Percentiles rank a stretch among this genome's conserved stretches.
Evolutionary conservation across 2,888 invertebrate genomes (phyloP).

Genomic region (Azorinus chamasolen): DNA sequence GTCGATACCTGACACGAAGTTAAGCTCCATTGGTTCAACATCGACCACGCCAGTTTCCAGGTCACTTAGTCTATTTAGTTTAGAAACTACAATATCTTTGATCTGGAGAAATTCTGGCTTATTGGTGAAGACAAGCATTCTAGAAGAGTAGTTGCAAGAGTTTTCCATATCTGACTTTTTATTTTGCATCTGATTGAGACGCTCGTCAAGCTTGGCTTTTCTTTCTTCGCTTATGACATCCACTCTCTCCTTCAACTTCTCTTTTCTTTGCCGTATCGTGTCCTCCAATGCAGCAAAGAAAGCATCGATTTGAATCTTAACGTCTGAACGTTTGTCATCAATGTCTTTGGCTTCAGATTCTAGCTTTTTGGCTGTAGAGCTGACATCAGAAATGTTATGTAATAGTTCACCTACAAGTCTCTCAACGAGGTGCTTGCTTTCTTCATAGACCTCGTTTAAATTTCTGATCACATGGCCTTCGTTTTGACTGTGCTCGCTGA

Average conservation of each 20-base stretch:
- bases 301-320: slow-evolving; percentile 60
- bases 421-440: slow-evolving; percentile 65
- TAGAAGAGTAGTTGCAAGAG: slow-evolving; percentile 66
- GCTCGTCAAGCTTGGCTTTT: slow-evolving; percentile 47
- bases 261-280: slow-evolving; percentile 55
- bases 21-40: slow-evolving; percentile 50
- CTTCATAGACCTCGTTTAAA: slow-evolving; percentile 66
- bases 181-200: slow-evolving; percentile 47
- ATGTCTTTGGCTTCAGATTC: slow-evolving; percentile 52
- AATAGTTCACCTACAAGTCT: slow-evolving; percentile 66
- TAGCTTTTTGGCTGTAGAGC: slow-evolving; percentile 59
- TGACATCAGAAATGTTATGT: slow-evolving; percentile 61
- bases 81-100: slow-evolving; percentile 53
- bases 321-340: slow-evolving; percentile 51
- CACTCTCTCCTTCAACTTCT: slow-evolving; percentile 64
- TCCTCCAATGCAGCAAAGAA: slow-evolving; percentile 61
- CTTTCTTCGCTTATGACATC: slow-evolving; percentile 62
- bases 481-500: slow-evolving; percentile 65
- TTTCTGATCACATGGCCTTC: slow-evolving; percentile 67
- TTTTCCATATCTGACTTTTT: slow-evolving; percentile 63
- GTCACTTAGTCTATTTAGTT: slow-evolving; percentile 55
- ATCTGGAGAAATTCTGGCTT: slow-evolving; percentile 69
- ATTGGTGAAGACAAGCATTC: slow-evolving; percentile 69
- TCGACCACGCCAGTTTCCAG: slow-evolving; percentile 34
- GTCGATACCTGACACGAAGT: slow-evolving; percentile 55